A percentile compares a stretch with the other conserved stretches of the same genome.
Evolutionary conservation across 1,140 invertebrate species (phyloP).

Genomic region (Magallana gigas): DNA sequence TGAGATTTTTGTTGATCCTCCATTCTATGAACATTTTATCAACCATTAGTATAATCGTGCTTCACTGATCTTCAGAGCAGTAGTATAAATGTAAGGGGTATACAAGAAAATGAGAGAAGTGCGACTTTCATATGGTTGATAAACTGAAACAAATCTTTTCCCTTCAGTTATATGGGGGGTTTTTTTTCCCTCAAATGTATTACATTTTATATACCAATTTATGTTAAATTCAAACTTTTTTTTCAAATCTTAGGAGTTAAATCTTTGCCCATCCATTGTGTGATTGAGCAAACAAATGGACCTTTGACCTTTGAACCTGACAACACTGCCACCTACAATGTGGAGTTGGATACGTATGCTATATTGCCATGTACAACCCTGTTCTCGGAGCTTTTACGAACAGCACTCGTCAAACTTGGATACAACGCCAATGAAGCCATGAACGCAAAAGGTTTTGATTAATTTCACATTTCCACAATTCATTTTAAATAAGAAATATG

Average conservation of each 20-base stretch:
- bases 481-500: too few species aligned
- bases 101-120: background rate
- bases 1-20: background rate
- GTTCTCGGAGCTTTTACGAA: slow-evolving; percentile 90
- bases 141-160: background rate
- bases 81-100: background rate
- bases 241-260: slow-evolving; percentile 80
- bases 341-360: slow-evolving; percentile 94
- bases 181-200: background rate
- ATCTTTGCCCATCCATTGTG: slow-evolving; percentile 94
- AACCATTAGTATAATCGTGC: background rate
- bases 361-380: slow-evolving; percentile 93
- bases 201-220: background rate
- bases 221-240: background rate
- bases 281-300: slow-evolving; percentile 82
- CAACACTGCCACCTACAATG: slow-evolving; percentile 72
- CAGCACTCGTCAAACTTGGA: slow-evolving; percentile 88
- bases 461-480: too few species aligned
- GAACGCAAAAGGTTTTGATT: slow-evolving; percentile 86
- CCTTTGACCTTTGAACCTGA: slow-evolving; percentile 60
- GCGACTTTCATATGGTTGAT: background rate
- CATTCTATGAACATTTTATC: background rate
- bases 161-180: background rate
- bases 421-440: slow-evolving; percentile 88
- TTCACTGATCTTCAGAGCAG: background rate